Base-by-base conservation (phyloP, 2,888 invertebrate genomes). In the Drosophila niveifrons region DNA sequence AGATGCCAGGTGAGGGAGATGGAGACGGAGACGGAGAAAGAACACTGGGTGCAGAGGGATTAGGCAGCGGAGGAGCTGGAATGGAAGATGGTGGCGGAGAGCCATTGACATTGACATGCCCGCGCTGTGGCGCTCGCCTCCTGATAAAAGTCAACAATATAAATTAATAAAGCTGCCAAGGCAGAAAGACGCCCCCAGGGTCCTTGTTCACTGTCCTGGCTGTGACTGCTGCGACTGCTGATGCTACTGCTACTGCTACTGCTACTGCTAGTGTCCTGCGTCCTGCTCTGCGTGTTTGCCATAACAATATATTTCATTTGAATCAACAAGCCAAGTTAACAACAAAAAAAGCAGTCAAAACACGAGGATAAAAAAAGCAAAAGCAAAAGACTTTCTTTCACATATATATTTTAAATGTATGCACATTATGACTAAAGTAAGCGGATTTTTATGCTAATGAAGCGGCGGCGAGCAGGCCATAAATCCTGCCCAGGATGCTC, bases 81-180 rank as follows among this genome's bases (percentile, higher is more conserved):
- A 71, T 47, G 64, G 23, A 23, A 23, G 23, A 23, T 23, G 23
- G 23, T 46, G 66, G 23, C 63, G 36, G 23, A 29, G 56, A 29
- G 56, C 77, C 77, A 64, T 59, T 78, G 77, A 72, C 75, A 78
- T 66, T 89, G 89, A 84, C 75, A 81, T 81, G 85, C 65, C 72
- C 86, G 70, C 78, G 51, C 66, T 47, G 47, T 64, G 76, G 47
- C 43, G 64, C 68, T 36, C 23, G 23, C n/a, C 36, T 18, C 43
- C 88, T 86, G 89, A 89, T 88, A 85, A 89, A 86, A 85, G 90
- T 89, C 85, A 88, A 88, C 85, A 89, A 89, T 85, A 88, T 85
- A 85, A 85, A 85, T 85, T 85, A 85, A 89, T 85, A 85, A 85
- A 89, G 86, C 86, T 82, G 88, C 76, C 82, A 89, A 76, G 44